phyloP scores from a whole-genome alignment of 2,113 vertebrate genomes.

The Triplophysa siluroides region DNA sequence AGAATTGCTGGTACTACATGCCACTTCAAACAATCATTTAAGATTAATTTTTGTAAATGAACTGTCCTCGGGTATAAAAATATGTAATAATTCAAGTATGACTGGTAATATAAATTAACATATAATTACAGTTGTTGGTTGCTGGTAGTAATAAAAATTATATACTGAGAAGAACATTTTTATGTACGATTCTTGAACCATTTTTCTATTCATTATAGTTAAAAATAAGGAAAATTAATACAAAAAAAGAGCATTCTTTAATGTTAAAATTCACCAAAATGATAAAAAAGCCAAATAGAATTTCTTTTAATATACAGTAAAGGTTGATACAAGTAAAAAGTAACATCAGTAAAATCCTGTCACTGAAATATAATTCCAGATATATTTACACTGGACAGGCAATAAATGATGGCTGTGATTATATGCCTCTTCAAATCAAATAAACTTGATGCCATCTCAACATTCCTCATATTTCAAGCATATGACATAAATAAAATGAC shows the following conservation, averaged over 20 bases:
- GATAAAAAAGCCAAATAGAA: neutral
- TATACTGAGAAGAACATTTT: no score
- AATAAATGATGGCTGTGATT: constrained; percentile 11
- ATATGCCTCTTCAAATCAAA: neutral
- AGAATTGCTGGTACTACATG: no score
- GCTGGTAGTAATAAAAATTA: no score
- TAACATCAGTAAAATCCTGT: constrained; percentile 7
- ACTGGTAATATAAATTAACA: no score
- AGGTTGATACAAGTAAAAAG: constrained; percentile 32
- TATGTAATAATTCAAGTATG: no score
- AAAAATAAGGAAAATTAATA: neutral
- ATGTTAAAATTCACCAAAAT: no score
- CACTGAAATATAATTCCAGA: constrained; percentile 3
- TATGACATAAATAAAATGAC: neutral
- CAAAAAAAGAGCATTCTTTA: constrained; percentile 31
- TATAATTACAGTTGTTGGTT: no score
- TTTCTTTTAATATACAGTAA: constrained; percentile 2
- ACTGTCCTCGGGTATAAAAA: no score
- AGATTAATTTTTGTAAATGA: no score
- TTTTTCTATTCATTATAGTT: no score
- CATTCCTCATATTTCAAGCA: neutral
- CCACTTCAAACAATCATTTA: no score
- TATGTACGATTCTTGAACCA: no score
- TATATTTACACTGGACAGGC: neutral
- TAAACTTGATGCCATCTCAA: neutral